Evolutionary conservation across 2,888 invertebrate species (phyloP), one percentile per base, ranked within the genome.

Genomic region (Drosophila incognita): DNA sequence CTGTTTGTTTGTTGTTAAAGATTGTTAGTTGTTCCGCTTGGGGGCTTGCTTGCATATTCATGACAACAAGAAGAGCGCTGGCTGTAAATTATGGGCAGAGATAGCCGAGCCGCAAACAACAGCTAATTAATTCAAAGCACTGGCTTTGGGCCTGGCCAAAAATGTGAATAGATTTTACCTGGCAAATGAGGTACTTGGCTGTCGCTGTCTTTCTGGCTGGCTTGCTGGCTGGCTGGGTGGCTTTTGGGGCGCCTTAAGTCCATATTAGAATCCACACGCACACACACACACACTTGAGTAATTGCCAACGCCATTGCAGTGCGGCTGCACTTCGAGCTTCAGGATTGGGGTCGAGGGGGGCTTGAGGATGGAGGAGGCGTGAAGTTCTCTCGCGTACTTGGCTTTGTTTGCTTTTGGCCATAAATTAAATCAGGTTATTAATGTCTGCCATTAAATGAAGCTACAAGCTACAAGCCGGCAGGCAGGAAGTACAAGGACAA

Each of bases 41-140:
- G 61, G 33, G 10, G 38, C n/a, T 7, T 69, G 74, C 79, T 79
- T 81, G 79, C 87, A 87, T 85, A 85, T 87, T 87, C 85, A 85
- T 82, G 83, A 76, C 87, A 82, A 77, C 79, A 79, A 70, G 82
- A 29, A 18, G 13, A 29, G 10, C n/a, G 76, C 72, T 70, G 70
- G 83, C 77, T 85, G 83, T 85, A 87, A 85, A 85, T 85, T 85
- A 85, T 83, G 76, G 77, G 40, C 77, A 71, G 69, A 87, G 81
- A 87, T 79, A 85, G 87, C 71, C 72, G 68, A 76, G 75, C 84
- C 84, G 69, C 80, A 80, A 75, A 72, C 84, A 73, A 74, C 84
- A 69, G 89, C 89, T 91, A 91, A 91, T 91, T 91, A 91, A 91
- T 91, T 91, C 90, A 83, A 89, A 91, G 84, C 83, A 89, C 69